Evolutionary conservation across 2,797 vertebrate species (phyloP).

Genomic region (Cichlasoma orientale): DNA sequence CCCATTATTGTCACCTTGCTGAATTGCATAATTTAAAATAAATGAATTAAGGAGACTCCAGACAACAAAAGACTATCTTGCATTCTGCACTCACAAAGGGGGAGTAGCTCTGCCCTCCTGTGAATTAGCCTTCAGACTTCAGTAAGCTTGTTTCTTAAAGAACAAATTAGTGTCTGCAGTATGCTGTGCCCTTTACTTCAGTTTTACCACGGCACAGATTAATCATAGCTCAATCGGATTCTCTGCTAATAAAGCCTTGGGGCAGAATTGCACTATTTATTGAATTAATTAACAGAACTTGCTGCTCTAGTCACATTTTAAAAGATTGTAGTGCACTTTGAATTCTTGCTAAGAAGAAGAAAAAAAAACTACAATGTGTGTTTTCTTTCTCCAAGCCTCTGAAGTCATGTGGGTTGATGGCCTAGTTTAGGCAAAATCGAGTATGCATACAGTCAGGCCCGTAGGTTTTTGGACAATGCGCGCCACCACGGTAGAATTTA

Average conservation of each 20-base stretch:
- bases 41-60: constrained; percentile 39
- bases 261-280: constrained; percentile 54
- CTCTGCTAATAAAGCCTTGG: constrained; percentile 64
- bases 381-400: constrained; percentile 27
- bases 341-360: constrained; percentile 43
- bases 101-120: constrained; percentile 36
- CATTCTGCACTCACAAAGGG: constrained; percentile 39
- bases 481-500: too few species aligned
- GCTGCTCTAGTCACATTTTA: constrained; percentile 59
- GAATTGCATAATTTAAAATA: constrained; percentile 73
- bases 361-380: constrained; percentile 33
- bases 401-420: constrained; percentile 58
- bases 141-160: constrained; percentile 29
- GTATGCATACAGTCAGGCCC: constrained; percentile 13
- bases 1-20: constrained; percentile 80
- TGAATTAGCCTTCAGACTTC: constrained; percentile 56
- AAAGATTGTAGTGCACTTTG: constrained; percentile 54
- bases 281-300: constrained; percentile 70
- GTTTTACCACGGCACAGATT: constrained; percentile 51
- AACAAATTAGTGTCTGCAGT: constrained; percentile 11
- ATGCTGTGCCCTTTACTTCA: constrained; percentile 38
- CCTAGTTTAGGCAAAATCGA: constrained; percentile 63
- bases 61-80: constrained; percentile 30
- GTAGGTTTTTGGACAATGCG: accelerated
- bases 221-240: constrained; percentile 63